A percentile compares a stretch with the other conserved stretches of the same genome.
Evolutionary conservation across 1,140 invertebrate genomes (phyloP).

Genomic region (Oreohelix idahoensis): DNA sequence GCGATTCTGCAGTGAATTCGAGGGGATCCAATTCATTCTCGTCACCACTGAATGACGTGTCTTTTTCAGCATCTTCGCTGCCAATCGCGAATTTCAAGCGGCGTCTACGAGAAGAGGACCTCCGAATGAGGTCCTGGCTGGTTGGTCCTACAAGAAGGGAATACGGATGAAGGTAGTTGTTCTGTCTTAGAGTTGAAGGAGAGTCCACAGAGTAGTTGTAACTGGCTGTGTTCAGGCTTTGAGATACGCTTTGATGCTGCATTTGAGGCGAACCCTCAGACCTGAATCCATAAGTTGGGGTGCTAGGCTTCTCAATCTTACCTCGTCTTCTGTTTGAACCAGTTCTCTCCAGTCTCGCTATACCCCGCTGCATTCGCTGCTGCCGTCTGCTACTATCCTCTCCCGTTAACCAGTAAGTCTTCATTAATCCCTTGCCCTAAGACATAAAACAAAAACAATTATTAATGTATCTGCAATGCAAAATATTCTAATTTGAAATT

Average conservation of each 20-base stretch:
- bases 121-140: constrained; percentile 48
- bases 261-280: constrained; percentile 15
- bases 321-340: background rate
- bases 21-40: constrained; percentile 26
- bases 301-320: constrained; percentile 8
- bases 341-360: constrained; percentile 25
- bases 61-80: constrained; percentile 18
- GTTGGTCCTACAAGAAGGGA: constrained; percentile 43
- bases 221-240: background rate
- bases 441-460: constrained; percentile 21
- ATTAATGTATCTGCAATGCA: no score
- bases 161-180: constrained; percentile 45
- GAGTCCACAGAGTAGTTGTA: background rate
- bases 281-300: constrained; percentile 17
- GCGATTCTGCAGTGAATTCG: constrained; percentile 20
- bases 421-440: constrained; percentile 85
- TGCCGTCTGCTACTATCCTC: constrained; percentile 77
- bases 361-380: constrained; percentile 47
- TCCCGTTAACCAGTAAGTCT: constrained; percentile 89
- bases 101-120: constrained; percentile 47
- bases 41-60: background rate
- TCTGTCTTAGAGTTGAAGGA: background rate
- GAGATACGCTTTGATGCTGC: background rate
- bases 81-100: constrained; percentile 46
- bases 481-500: no score